A percentile compares a stretch with the other conserved stretches of the same genome.
phyloP scores from a whole-genome alignment of 2,888 invertebrate species.

The Camptogramma bilineatum region DNA sequence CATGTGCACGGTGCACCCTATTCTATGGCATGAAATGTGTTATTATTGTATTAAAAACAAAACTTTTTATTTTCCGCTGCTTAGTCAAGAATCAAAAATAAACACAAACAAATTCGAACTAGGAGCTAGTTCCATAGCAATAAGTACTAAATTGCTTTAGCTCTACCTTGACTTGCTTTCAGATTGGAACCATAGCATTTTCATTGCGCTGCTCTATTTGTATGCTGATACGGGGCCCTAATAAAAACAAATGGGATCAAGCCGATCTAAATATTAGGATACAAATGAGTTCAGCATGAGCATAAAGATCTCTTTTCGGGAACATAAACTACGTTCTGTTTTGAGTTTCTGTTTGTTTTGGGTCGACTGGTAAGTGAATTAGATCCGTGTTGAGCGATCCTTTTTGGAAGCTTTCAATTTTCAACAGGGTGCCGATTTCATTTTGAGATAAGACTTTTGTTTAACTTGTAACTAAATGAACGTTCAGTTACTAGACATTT shows the following conservation, averaged over 20 bases:
- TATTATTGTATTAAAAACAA: too few species aligned
- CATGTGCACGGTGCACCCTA: too few species aligned
- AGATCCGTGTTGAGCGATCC: slow-evolving; percentile 21
- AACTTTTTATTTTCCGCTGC: not conserved
- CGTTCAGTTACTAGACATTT: not conserved
- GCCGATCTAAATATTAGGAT: slow-evolving; percentile 73
- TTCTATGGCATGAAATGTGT: too few species aligned
- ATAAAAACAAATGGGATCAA: slow-evolving; percentile 75
- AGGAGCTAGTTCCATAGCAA: not conserved
- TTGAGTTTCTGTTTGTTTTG: slow-evolving; percentile 36
- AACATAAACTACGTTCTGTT: slow-evolving; percentile 41
- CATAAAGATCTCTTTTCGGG: slow-evolving; percentile 41
- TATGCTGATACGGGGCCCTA: slow-evolving; percentile 73
- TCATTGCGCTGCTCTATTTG: slow-evolving; percentile 67
- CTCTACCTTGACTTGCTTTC: slow-evolving; percentile 12
- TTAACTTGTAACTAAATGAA: not conserved
- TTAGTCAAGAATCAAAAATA: not conserved
- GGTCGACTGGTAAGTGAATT: slow-evolving; percentile 23
- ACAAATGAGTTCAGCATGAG: slow-evolving; percentile 52
- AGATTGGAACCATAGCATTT: slow-evolving; percentile 20
- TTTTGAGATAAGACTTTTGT: slow-evolving; percentile 3
- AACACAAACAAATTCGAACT: not conserved
- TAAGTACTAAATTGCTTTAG: not conserved
- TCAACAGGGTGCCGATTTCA: slow-evolving; percentile 2
- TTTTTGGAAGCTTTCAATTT: slow-evolving; percentile 7